Evolutionary conservation across 1,140 invertebrate species (phyloP).

Genomic region (Mesaphorura yosii): DNA sequence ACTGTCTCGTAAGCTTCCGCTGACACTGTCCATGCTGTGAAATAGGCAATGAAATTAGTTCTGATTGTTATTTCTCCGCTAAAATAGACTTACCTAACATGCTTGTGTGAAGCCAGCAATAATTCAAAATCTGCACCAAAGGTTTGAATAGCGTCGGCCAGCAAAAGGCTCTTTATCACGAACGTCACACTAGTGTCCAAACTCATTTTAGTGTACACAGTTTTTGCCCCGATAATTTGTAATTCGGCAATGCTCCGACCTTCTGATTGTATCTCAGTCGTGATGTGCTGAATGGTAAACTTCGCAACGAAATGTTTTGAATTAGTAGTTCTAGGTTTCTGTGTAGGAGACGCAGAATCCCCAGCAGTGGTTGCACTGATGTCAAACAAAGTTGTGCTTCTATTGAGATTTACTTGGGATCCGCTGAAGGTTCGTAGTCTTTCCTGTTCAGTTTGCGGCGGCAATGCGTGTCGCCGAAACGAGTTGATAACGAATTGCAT

Average conservation of each 20-base stretch:
- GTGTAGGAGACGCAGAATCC: no score
- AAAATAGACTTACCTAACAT: conserved; percentile 56
- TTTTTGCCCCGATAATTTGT: conserved; percentile 70
- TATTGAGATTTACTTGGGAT: conserved; percentile 17
- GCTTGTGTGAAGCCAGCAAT: conserved; percentile 82
- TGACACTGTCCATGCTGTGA: conserved; percentile 77
- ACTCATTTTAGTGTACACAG: conserved; percentile 56
- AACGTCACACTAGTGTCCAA: conserved; percentile 62
- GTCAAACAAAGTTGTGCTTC: background rate
- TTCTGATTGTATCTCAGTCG: conserved; percentile 47
- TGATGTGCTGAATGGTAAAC: conserved; percentile 28
- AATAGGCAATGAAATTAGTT: conserved; percentile 11
- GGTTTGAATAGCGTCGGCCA: conserved; percentile 88
- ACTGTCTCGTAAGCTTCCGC: conserved; percentile 79
- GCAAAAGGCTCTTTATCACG: conserved; percentile 76
- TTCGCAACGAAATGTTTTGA: conserved; percentile 59
- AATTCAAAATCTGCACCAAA: conserved; percentile 91
- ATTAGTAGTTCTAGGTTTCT: no score
- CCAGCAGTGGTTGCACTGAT: no score
- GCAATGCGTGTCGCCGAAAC: conserved; percentile 7
- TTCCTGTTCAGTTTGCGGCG: background rate
- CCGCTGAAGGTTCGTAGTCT: conserved; percentile 9
- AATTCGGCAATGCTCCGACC: conserved; percentile 78
- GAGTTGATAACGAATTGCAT: conserved; percentile 41
- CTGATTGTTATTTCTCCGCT: background rate